Base-by-base conservation (phyloP, 2,113 vertebrate species). In the Callopanchax toddi region DNA sequence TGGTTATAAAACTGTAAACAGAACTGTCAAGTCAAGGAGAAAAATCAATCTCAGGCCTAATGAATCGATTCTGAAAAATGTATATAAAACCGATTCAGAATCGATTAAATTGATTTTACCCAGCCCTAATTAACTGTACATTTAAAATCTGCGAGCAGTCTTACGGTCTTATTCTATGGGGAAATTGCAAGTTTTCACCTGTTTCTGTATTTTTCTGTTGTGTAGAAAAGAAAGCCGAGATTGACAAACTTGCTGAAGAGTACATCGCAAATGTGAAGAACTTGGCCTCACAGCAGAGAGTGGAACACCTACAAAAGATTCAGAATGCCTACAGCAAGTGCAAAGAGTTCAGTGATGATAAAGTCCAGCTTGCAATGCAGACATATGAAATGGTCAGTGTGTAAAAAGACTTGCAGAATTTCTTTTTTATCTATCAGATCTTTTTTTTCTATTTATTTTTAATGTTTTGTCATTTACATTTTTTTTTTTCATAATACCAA, bases 301-400 rank as follows among this genome's bases (percentile, higher is more conserved):
- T 97, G 80, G 95, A 96, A 52, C 96, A 95, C 67, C 92, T 99
- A 57, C 94, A 94, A 91, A 96, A 95, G 86, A 99, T 99, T 67
- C 95, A 98, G 58, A 93, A 78, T 1, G 97, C 96, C 57, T 99
- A 97, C 85, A 94, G 89, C 91, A 97, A 95, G 72, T 99, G 97
- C 53, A 96, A 93, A 78, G 97, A 99, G 79, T 99, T 98, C 90
- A 98, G 96, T 0, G 96, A 99, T 0, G 96, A 99, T 79, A 99
- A 99, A 81, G 97, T 99, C 62, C 97, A 99, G 87, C 94, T 99
- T 64, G 97, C 97, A 76, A 99, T 99, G 97, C 96, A 99, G 92
- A 99, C 97, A 0, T 99, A 99, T 0, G 97, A 99, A 91, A 98
- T 99, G 97, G 97, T 98, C 62, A 93, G 95, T 55, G 25, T 8